These are phyloP conservation scores for Propithecus perrieri DNA, from an alignment of 2,797 vertebrate genomes.

Conservation along the genomic window DNA sequence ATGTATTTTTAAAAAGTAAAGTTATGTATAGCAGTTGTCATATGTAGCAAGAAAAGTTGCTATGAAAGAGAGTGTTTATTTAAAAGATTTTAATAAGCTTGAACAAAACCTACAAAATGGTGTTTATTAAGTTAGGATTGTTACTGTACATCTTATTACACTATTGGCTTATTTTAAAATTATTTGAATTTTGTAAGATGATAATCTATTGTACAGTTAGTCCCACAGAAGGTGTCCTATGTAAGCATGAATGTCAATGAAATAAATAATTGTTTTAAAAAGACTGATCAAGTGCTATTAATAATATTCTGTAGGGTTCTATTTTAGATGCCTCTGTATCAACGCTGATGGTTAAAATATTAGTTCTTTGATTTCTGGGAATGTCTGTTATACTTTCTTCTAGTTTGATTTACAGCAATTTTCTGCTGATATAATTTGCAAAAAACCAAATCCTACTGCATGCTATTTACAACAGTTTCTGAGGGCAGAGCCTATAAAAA, in stretches of 20 bases:
- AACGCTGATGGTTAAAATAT: neutral
- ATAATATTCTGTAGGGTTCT: neutral
- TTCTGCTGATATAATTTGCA: slow-evolving; percentile 31
- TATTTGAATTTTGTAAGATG: neutral
- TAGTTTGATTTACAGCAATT: neutral
- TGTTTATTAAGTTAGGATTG: neutral
- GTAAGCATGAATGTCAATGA: neutral
- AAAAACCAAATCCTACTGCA: neutral
- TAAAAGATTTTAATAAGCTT: neutral
- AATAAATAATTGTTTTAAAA: neutral
- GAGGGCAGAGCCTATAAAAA: neutral
- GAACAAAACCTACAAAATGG: neutral
- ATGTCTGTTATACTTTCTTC: neutral
- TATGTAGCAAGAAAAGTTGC: neutral
- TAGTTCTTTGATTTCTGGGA: neutral
- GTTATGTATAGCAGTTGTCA: neutral
- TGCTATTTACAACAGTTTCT: slow-evolving; percentile 14
- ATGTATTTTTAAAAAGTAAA: neutral
- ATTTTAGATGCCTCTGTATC: neutral
- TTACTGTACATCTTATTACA: neutral
- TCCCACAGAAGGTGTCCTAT: neutral
- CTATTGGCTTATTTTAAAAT: neutral
- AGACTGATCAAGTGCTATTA: neutral
- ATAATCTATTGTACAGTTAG: neutral
- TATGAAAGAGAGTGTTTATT: neutral